phyloP scores from a whole-genome alignment of 2,797 vertebrate species.

The Neolamprologus multifasciatus region DNA sequence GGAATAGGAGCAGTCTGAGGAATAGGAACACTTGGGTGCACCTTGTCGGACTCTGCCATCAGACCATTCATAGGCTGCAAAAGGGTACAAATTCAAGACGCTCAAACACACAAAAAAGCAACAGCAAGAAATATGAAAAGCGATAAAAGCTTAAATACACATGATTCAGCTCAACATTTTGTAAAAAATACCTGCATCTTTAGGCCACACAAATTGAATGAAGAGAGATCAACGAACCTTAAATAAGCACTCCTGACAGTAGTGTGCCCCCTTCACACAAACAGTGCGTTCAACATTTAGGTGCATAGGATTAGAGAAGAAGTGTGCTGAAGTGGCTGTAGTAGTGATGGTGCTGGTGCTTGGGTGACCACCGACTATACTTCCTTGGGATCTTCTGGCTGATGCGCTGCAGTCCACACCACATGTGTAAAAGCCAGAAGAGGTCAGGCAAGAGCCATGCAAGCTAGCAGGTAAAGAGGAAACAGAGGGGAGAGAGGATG shows the following conservation, averaged over 20 bases:
- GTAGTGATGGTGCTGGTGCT: slow-evolving; percentile 59
- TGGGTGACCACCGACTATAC: slow-evolving; percentile 49
- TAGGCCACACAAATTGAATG: background rate
- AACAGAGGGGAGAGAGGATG: slow-evolving; percentile 38
- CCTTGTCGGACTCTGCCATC: slow-evolving; percentile 77
- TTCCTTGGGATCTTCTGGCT: slow-evolving; percentile 57
- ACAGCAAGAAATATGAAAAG: background rate
- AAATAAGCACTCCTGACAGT: slow-evolving; percentile 87
- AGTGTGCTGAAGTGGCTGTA: slow-evolving; percentile 72
- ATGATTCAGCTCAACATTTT: background rate
- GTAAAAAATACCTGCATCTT: background rate
- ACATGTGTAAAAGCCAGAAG: slow-evolving; percentile 62
- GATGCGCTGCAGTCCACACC: slow-evolving; percentile 55
- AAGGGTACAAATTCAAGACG: background rate
- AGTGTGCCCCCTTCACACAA: slow-evolving; percentile 88
- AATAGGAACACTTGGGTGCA: slow-evolving; percentile 88
- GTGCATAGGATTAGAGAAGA: slow-evolving; percentile 88
- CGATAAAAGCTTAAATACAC: background rate
- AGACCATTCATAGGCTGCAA: slow-evolving; percentile 79
- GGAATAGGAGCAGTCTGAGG: slow-evolving; percentile 80
- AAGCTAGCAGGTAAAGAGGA: slow-evolving; percentile 37
- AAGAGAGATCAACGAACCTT: slow-evolving; percentile 84
- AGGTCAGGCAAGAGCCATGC: slow-evolving; percentile 54
- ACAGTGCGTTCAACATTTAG: slow-evolving; percentile 82
- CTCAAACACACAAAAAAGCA: background rate